Conservation (phyloP, 1,140 invertebrate species). For the Polyergus mexicanus region DNA sequence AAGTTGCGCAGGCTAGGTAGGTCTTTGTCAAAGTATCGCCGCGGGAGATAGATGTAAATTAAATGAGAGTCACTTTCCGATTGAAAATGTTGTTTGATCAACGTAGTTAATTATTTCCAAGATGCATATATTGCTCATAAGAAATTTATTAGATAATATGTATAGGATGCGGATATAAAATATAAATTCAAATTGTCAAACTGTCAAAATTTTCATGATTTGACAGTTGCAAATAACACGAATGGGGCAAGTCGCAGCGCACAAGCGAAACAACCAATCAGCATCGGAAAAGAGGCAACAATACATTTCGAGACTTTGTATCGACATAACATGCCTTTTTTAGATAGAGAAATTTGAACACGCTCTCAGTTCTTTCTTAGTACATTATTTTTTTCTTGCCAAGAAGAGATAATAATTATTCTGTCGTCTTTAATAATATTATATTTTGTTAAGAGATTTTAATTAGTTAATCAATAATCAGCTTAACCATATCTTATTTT, state of each 20-base stretch:
- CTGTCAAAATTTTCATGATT: too few relatives aligned
- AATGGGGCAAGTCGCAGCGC: too few relatives aligned
- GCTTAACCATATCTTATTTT: too few relatives aligned
- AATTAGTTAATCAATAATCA: background rate
- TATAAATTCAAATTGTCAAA: background rate
- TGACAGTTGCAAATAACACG: too few relatives aligned
- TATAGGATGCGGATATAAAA: background rate
- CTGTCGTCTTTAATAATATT: background rate
- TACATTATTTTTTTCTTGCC: background rate
- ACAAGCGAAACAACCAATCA: too few relatives aligned
- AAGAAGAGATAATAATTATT: background rate
- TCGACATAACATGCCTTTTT: too few relatives aligned
- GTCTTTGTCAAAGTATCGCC: conserved; percentile 36
- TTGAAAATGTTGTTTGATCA: conserved; percentile 41
- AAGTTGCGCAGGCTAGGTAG: background rate
- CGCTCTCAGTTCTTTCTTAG: background rate
- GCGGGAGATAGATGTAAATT: conserved; percentile 6
- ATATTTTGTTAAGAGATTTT: background rate
- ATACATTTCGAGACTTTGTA: too few relatives aligned
- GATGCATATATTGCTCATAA: conserved; percentile 16
- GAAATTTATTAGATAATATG: background rate
- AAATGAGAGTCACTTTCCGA: conserved; percentile 9
- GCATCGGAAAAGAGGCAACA: too few relatives aligned
- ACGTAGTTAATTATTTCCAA: conserved; percentile 21
- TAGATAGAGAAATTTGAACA: too few relatives aligned